phyloP scores from a whole-genome alignment of 2,888 invertebrate genomes.

The Brenthis hecate region DNA sequence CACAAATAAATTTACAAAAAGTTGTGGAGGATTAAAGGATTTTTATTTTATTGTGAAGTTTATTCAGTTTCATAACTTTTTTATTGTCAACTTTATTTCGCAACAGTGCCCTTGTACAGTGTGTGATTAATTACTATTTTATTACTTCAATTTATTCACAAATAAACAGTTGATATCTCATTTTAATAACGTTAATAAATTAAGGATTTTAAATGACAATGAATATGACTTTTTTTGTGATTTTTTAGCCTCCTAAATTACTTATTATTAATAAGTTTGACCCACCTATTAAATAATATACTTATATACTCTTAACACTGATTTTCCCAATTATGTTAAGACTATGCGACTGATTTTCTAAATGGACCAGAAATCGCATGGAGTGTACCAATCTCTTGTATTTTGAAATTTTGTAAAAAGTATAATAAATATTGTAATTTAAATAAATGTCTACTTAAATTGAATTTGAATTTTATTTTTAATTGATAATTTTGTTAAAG shows the following conservation, averaged over 20 bases:
- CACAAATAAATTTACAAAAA: too few species aligned
- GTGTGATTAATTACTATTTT: constrained; percentile 16
- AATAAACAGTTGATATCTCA: not conserved
- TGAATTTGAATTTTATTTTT: too few species aligned
- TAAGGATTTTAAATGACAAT: not conserved
- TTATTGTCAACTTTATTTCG: not conserved
- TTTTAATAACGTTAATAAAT: constrained; percentile 15
- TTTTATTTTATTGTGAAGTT: not conserved
- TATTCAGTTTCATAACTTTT: constrained; percentile 17
- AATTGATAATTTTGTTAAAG: too few species aligned
- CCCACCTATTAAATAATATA: constrained; percentile 30
- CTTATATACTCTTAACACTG: constrained; percentile 1
- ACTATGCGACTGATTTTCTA: constrained; percentile 4
- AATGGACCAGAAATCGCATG: constrained; percentile 23
- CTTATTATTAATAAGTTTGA: constrained; percentile 28
- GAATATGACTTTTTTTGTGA: not conserved
- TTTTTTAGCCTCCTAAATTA: not conserved
- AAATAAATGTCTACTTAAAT: not conserved
- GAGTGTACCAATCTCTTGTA: constrained; percentile 1
- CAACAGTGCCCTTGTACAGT: constrained; percentile 14
- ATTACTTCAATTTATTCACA: constrained; percentile 21
- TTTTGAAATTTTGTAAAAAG: not conserved
- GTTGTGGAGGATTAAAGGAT: not conserved
- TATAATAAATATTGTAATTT: constrained; percentile 5
- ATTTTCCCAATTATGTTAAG: constrained; percentile 20